Evolutionary conservation across 2,797 vertebrate genomes (phyloP).

Genomic region (Periophthalmus magnuspinnatus): DNA sequence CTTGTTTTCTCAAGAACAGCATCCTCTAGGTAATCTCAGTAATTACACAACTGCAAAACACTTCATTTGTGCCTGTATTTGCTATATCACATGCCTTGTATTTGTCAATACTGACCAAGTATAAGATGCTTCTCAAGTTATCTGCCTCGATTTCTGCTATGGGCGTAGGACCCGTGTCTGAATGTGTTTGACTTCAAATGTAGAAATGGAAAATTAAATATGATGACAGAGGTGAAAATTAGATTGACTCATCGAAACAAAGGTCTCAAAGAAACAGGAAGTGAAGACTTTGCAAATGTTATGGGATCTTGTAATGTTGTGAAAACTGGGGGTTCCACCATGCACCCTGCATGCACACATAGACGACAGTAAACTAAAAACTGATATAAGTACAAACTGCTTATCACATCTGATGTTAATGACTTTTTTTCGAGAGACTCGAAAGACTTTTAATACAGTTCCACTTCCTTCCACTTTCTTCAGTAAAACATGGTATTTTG

Average conservation of each 20-base stretch:
- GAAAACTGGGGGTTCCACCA: background rate
- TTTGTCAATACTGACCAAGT: background rate
- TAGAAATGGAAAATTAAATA: background rate
- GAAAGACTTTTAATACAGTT: background rate
- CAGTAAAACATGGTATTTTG: background rate
- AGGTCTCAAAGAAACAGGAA: slow-evolving; percentile 27
- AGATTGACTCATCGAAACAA: background rate
- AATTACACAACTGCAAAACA: background rate
- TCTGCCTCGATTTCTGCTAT: background rate
- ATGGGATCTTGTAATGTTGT: background rate
- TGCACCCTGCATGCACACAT: background rate
- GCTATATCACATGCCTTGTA: too few relatives aligned
- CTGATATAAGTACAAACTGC: too few relatives aligned
- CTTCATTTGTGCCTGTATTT: background rate
- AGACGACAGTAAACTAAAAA: background rate
- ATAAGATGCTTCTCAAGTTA: too few relatives aligned
- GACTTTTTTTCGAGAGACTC: too few relatives aligned
- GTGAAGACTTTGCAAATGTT: slow-evolving; percentile 18
- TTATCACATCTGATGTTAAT: too few relatives aligned
- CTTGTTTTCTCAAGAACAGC: too few relatives aligned
- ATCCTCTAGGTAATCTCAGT: too few relatives aligned
- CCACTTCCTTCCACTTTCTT: background rate
- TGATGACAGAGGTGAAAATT: slow-evolving; percentile 4
- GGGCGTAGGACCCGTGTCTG: background rate
- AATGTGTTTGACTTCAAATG: background rate